A percentile compares a stretch with the other conserved stretches of the same genome.
Evolutionary conservation across 2,797 vertebrate species (phyloP).

Genomic region (Glyptemys insculpta): DNA sequence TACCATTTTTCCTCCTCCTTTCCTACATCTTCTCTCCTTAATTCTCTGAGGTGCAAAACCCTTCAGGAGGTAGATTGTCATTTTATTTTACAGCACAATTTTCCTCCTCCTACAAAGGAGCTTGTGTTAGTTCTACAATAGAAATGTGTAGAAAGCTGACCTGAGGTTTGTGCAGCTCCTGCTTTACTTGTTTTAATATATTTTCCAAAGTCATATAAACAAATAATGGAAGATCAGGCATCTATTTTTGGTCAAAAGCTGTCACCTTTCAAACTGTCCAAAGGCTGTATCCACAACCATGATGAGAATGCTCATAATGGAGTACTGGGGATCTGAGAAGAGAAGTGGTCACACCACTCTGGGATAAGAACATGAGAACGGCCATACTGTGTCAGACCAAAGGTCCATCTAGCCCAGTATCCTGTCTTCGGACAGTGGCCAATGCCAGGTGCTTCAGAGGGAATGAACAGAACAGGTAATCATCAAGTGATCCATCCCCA

Average conservation of each 20-base stretch:
- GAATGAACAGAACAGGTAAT: too few relatives aligned
- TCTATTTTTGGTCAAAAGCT: neutral
- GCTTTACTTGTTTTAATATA: neutral
- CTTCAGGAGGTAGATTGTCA: neutral
- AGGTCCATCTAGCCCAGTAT: too few relatives aligned
- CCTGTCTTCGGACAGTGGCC: too few relatives aligned
- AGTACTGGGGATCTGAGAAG: neutral
- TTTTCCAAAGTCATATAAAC: neutral
- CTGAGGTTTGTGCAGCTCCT: neutral
- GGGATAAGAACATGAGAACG: neutral
- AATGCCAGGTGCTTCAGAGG: too few relatives aligned
- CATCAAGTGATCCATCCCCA: too few relatives aligned
- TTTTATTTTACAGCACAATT: neutral
- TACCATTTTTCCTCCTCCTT: neutral
- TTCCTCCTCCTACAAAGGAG: neutral
- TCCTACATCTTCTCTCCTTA: neutral
- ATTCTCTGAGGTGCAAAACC: neutral
- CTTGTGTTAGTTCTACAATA: fast-evolving
- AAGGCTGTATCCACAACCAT: neutral
- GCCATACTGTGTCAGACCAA: too few relatives aligned
- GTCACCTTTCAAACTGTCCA: neutral
- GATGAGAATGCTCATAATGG: neutral
- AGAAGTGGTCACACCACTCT: neutral
- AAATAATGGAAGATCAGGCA: neutral
- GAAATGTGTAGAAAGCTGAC: neutral